Evolutionary conservation across 2,888 invertebrate genomes (phyloP).

Genomic region (Drosophila peninsularis): DNA sequence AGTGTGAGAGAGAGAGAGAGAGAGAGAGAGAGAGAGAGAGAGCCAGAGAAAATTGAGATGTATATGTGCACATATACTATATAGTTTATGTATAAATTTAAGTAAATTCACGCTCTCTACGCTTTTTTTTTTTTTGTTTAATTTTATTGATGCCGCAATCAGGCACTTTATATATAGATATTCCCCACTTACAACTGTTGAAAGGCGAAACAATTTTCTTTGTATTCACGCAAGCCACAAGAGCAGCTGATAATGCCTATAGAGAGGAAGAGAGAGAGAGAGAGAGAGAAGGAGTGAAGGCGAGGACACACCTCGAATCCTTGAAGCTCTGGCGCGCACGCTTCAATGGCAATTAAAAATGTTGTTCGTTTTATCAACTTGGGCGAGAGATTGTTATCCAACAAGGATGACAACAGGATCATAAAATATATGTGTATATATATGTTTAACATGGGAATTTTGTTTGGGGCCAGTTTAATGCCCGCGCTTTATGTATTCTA

Average conservation of each 20-base stretch:
- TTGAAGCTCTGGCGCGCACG: not conserved
- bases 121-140: slow-evolving; percentile 17
- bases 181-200: slow-evolving; percentile 21
- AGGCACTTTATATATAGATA: not conserved
- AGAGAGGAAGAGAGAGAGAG: not conserved
- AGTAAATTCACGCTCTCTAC: not conserved
- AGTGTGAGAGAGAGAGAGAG: not conserved
- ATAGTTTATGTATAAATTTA: not conserved
- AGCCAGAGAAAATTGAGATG: no score
- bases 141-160: slow-evolving; percentile 37
- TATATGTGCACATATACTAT: not conserved
- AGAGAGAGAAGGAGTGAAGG: not conserved
- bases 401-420: slow-evolving; percentile 18
- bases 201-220: slow-evolving; percentile 28
- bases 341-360: slow-evolving; percentile 44
- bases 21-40: no score
- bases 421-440: slow-evolving; percentile 28
- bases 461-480: slow-evolving; percentile 20
- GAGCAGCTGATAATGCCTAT: slow-evolving; percentile 7
- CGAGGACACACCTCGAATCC: slow-evolving; percentile 10
- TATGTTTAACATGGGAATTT: slow-evolving; percentile 25
- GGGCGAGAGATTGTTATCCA: slow-evolving; percentile 36
- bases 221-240: slow-evolving; percentile 2
- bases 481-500: slow-evolving; percentile 46
- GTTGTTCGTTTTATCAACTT: slow-evolving; percentile 23